A percentile compares a stretch with the other conserved stretches of the same genome.
Evolutionary conservation across 2,113 vertebrate species (phyloP).

Genomic region (Ascaphus truei): DNA sequence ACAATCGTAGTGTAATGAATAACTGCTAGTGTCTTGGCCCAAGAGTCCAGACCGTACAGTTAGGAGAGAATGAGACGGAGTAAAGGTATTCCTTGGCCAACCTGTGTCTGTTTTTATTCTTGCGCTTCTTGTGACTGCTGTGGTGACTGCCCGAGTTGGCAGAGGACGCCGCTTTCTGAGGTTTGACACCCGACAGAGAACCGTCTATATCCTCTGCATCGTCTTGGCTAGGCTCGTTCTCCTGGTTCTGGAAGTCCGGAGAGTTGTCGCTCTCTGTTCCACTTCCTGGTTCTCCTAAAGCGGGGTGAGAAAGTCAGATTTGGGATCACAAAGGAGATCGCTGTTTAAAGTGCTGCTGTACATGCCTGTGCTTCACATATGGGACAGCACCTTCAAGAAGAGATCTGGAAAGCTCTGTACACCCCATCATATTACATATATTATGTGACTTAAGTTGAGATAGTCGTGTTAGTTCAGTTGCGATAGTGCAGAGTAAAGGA

Average conservation of each 20-base stretch:
- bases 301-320: neutral
- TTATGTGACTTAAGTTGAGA: too few relatives aligned
- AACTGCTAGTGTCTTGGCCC: too few relatives aligned
- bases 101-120: slow-evolving; percentile 99
- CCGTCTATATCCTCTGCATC: slow-evolving; percentile 91
- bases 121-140: slow-evolving; percentile 95
- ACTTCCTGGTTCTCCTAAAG: slow-evolving; percentile 89
- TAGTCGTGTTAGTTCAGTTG: too few relatives aligned
- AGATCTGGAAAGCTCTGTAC: too few relatives aligned
- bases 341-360: too few relatives aligned
- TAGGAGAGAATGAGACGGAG: too few relatives aligned
- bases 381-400: too few relatives aligned
- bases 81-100: slow-evolving; percentile 48
- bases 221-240: slow-evolving; percentile 93
- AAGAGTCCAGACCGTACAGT: too few relatives aligned
- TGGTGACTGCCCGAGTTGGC: slow-evolving; percentile 88
- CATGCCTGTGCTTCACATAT: too few relatives aligned
- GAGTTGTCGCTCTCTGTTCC: slow-evolving; percentile 95
- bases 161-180: slow-evolving; percentile 92
- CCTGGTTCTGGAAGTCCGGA: slow-evolving; percentile 96
- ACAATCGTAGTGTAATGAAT: too few relatives aligned
- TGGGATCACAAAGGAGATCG: neutral
- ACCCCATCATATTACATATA: too few relatives aligned
- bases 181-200: slow-evolving; percentile 88
- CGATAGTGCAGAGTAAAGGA: too few relatives aligned